phyloP scores from a whole-genome alignment of 1,140 invertebrate genomes.

The Dendrolimus kikuchii region DNA sequence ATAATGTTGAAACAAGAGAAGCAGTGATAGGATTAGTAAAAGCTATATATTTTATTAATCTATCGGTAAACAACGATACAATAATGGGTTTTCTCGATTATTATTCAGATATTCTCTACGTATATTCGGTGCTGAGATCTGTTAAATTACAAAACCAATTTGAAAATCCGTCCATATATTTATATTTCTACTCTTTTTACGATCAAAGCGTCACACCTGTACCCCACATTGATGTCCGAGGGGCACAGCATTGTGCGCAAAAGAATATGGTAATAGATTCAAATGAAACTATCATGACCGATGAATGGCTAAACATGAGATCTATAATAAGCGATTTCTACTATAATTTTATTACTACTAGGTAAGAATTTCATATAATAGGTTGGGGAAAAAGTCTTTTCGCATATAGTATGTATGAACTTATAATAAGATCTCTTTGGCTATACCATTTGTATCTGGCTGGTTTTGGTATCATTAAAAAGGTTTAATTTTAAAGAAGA shows the following conservation, averaged over 20 bases:
- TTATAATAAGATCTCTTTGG: no score
- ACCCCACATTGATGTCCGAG: constrained; percentile 12
- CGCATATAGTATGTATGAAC: no score
- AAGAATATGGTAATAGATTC: constrained; percentile 9
- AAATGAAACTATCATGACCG: not conserved
- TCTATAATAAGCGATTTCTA: constrained; percentile 16
- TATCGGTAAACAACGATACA: constrained; percentile 11
- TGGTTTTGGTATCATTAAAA: no score
- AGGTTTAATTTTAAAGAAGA: no score
- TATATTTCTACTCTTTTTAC: constrained; percentile 22
- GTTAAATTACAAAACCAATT: constrained; percentile 11
- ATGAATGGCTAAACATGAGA: constrained; percentile 15
- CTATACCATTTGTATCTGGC: no score
- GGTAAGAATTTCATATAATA: constrained; percentile 12
- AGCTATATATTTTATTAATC: constrained; percentile 22
- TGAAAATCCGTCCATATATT: constrained; percentile 20
- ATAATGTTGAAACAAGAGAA: constrained; percentile 11
- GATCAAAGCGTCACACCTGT: constrained; percentile 8
- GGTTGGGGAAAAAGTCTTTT: no score
- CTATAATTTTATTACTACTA: constrained; percentile 21
- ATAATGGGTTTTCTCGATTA: constrained; percentile 20
- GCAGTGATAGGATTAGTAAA: constrained; percentile 16
- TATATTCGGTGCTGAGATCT: constrained; percentile 9
- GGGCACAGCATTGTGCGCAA: constrained; percentile 22
- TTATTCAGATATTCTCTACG: constrained; percentile 20